Conservation (phyloP, 1,140 invertebrate species). For the Microplitis mediator region DNA sequence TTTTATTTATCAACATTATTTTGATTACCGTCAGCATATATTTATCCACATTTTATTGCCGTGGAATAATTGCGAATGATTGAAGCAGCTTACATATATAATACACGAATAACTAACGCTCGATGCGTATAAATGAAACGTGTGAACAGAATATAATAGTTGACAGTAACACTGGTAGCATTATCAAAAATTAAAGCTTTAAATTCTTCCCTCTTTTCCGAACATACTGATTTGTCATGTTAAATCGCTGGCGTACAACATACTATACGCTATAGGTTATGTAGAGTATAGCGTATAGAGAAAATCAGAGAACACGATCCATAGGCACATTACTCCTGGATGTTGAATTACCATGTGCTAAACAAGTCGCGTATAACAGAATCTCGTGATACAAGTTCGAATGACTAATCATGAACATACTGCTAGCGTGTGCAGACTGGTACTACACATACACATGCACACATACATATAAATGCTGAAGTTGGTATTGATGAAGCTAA, state of each 20-base stretch:
- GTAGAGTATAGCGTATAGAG: too few species aligned
- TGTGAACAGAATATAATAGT: slow-evolving; percentile 12
- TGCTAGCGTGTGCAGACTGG: too few species aligned
- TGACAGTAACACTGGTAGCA: not conserved
- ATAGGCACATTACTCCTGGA: not conserved
- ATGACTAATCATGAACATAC: not conserved
- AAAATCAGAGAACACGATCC: too few species aligned
- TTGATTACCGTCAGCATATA: too few species aligned
- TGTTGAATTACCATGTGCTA: slow-evolving; percentile 14
- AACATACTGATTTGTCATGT: slow-evolving; percentile 1
- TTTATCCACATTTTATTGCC: too few species aligned
- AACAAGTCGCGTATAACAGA: slow-evolving; percentile 2
- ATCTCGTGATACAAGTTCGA: not conserved
- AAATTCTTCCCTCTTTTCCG: not conserved
- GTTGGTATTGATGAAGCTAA: not conserved
- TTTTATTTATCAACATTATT: too few species aligned
- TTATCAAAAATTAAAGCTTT: not conserved
- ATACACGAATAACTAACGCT: not conserved
- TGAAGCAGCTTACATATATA: too few species aligned
- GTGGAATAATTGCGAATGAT: too few species aligned
- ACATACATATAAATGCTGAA: too few species aligned
- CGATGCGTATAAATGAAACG: slow-evolving; percentile 11
- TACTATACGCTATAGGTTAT: too few species aligned
- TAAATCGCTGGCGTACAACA: not conserved
- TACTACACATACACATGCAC: too few species aligned